Base-by-base conservation (phyloP, 2,797 vertebrate species). In the Triplophysa yarkandensis region DNA sequence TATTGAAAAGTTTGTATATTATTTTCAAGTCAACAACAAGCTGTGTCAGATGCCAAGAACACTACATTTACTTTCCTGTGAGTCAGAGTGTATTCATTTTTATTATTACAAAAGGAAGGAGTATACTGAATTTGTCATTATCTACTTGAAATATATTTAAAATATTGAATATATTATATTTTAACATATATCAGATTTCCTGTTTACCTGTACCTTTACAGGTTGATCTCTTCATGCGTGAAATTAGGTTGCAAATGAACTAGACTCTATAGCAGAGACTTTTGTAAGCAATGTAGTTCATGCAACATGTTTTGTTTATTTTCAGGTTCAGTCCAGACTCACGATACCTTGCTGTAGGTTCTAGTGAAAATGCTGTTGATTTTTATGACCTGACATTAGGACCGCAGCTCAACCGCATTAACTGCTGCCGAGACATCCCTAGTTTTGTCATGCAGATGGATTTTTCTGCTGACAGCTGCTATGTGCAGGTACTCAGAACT, bases 361-460 rank as follows among this genome's bases (percentile, higher is more conserved):
- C 95, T 25, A 95, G 92, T 46, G 97, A 99, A 86, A 95, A 94
- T 25, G 94, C 96, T 0, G 96, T 99, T 1, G 97, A 99, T 85
- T 97, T 99, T 82, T 93, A 93, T 4, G 96, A 98, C 84, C 89
- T 99, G 78, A 95, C 94, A 0, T 81, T 96, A 65, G 97, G 96
- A 62, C 95, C 96, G 1, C 93, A 95, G 36, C 92, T 99, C 21
- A 96, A 95, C 90, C 93, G 97, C 67, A 94, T 96, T 86, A 95
- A 96, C 92, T 95, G 95, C 87, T 98, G 97, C 91, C 94, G 94
- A 87, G 96, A 98, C 83, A 95, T 98, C 73, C 94, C 95, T 75
- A 96, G 95, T 88, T 99, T 98, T 28, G 95, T 98, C 74, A 93
- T 98, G 86, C 96, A 98, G 84, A 97, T 99, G 93, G 97, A 99